These are phyloP conservation scores for Ochropleura leucogaster DNA, from an alignment of 2,888 invertebrate species.

Conservation along the genomic window DNA sequence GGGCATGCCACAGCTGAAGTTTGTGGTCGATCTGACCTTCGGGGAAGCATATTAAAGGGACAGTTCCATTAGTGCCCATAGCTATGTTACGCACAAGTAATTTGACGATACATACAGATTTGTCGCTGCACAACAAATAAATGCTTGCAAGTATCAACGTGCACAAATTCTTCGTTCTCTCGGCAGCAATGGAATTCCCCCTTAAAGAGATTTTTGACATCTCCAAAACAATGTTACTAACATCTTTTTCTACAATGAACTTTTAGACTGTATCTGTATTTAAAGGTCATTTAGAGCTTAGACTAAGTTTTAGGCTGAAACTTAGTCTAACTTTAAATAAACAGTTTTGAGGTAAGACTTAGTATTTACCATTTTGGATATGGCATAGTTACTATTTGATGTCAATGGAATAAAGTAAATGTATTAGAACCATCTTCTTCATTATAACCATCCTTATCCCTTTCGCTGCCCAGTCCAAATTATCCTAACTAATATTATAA, in stretches of 20 bases:
- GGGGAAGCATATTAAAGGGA: background rate
- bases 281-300: constrained; percentile 48
- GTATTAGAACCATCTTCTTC: constrained; percentile 76
- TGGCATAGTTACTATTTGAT: constrained; percentile 83
- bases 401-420: constrained; percentile 86
- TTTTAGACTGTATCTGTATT: constrained; percentile 50
- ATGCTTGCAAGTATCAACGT: background rate
- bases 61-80: background rate
- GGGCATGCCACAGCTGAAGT: background rate
- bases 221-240: constrained; percentile 19
- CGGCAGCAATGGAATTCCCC: background rate
- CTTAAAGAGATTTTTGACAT: background rate
- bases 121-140: background rate
- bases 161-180: background rate
- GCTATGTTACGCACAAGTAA: background rate
- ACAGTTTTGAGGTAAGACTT: constrained; percentile 62
- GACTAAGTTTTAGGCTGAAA: constrained; percentile 49
- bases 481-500: too few species aligned
- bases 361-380: constrained; percentile 80
- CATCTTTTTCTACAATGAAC: constrained; percentile 43
- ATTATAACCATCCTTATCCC: constrained; percentile 22
- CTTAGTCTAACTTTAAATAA: constrained; percentile 50
- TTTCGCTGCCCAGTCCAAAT: too few species aligned
- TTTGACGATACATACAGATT: background rate
- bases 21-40: background rate